phyloP scores from a whole-genome alignment of 2,113 vertebrate species.

The Chaetura pelagica region DNA sequence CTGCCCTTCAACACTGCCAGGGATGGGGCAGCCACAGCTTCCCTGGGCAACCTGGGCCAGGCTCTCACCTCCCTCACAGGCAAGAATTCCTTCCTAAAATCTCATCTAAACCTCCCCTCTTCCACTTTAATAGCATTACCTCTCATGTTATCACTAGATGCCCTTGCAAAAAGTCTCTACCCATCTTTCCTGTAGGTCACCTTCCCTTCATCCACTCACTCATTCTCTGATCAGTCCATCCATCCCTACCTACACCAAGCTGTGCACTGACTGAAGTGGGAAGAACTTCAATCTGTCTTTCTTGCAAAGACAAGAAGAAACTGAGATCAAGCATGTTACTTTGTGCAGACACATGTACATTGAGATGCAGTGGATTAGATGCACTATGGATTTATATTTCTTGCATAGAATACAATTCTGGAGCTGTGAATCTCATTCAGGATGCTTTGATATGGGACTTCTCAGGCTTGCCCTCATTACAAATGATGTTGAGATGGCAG shows the following conservation, averaged over 20 bases:
- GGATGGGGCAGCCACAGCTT: no score
- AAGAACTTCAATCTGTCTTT: neutral
- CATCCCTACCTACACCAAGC: neutral
- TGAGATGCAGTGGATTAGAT: neutral
- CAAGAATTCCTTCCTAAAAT: no score
- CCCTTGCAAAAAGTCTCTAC: no score
- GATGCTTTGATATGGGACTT: neutral
- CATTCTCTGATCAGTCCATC: no score
- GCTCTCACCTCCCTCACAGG: no score
- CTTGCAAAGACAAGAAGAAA: neutral
- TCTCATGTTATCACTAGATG: no score
- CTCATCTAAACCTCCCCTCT: no score
- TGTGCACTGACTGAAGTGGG: neutral
- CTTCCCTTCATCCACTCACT: neutral
- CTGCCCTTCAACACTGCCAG: no score
- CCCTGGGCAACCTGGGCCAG: no score
- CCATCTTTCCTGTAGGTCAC: neutral
- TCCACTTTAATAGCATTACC: no score
- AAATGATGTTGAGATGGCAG: neutral
- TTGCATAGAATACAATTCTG: neutral
- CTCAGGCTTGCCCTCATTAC: neutral
- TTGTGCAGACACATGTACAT: accelerated
- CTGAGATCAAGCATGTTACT: accelerated
- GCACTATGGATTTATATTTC: neutral
- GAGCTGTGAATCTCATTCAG: accelerated